A percentile compares a stretch with the other conserved stretches of the same genome.
These are phyloP conservation scores for Philopotamus ludificatus DNA, from an alignment of 1,140 invertebrate species.

Conservation along the genomic window DNA sequence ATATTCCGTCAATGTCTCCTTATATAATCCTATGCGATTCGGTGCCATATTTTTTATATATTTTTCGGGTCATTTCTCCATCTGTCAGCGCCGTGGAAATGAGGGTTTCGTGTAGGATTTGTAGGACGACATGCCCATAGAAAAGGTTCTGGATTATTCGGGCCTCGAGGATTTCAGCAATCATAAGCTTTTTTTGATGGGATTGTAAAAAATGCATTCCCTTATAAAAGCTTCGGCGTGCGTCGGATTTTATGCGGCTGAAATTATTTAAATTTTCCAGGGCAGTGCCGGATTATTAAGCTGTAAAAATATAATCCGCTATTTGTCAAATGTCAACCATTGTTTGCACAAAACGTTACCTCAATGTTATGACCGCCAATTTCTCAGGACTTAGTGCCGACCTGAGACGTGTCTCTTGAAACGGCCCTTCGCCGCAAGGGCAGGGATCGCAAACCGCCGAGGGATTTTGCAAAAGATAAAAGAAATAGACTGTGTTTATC, in stretches of 20 bases:
- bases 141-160: conserved; percentile 10
- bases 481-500: conserved; percentile 17
- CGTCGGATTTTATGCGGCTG: too few species aligned
- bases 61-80: conserved; percentile 28
- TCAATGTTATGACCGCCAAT: conserved; percentile 12
- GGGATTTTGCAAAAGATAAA: conserved; percentile 15
- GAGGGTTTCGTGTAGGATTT: conserved; percentile 16
- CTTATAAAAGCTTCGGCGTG: too few species aligned
- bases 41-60: conserved; percentile 8
- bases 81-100: conserved; percentile 24
- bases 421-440: not conserved
- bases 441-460: not conserved
- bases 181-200: conserved; percentile 8
- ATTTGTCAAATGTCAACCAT: conserved; percentile 9
- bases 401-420: not conserved
- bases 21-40: conserved; percentile 12
- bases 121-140: conserved; percentile 11
- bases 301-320: conserved; percentile 11
- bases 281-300: conserved; percentile 6
- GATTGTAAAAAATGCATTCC: conserved; percentile 2
- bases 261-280: too few species aligned
- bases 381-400: conserved; percentile 4
- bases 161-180: conserved; percentile 17
- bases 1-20: too few species aligned
- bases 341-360: conserved; percentile 19